phyloP scores from a whole-genome alignment of 2,888 invertebrate genomes.

The Cheilosia grossa region DNA sequence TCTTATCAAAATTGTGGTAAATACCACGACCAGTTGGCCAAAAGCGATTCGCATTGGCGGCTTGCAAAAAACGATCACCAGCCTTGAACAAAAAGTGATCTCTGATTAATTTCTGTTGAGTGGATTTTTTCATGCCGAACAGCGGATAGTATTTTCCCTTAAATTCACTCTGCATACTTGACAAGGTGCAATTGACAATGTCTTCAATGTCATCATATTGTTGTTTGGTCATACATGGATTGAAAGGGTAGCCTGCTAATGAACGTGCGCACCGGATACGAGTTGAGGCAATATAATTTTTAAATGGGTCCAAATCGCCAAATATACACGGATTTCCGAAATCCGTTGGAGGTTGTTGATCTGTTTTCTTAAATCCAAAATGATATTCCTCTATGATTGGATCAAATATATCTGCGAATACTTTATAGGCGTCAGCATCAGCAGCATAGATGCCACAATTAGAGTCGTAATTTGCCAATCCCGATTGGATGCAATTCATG shows the following conservation, averaged over 20 bases:
- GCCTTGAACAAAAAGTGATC: conserved; percentile 99
- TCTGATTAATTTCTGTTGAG: conserved; percentile 97
- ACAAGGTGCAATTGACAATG: conserved; percentile 92
- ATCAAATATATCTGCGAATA: conserved; percentile 96
- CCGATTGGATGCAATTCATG: conserved; percentile 97
- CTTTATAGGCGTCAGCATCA: conserved; percentile 96
- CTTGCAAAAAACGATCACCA: conserved; percentile 90
- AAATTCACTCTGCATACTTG: conserved; percentile 92
- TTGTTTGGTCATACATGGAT: conserved; percentile 97
- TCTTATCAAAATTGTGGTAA: conserved; percentile 98
- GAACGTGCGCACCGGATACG: conserved; percentile 98
- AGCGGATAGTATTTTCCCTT: conserved; percentile 97
- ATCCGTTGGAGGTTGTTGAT: conserved; percentile 96
- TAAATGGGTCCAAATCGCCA: conserved; percentile 95
- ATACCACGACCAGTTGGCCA: conserved; percentile 99
- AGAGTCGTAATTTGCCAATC: conserved; percentile 97
- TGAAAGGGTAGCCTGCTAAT: conserved; percentile 97
- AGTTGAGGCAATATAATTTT: conserved; percentile 96
- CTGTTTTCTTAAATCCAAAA: conserved; percentile 95
- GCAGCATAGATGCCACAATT: conserved; percentile 99
- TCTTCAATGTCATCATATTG: conserved; percentile 99
- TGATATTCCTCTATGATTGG: conserved; percentile 99
- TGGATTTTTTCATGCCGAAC: conserved; percentile 97
- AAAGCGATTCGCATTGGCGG: conserved; percentile 97
- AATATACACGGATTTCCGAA: conserved; percentile 96